Conservation (phyloP, 2,888 invertebrate species). For the Amaurobius ferox region DNA sequence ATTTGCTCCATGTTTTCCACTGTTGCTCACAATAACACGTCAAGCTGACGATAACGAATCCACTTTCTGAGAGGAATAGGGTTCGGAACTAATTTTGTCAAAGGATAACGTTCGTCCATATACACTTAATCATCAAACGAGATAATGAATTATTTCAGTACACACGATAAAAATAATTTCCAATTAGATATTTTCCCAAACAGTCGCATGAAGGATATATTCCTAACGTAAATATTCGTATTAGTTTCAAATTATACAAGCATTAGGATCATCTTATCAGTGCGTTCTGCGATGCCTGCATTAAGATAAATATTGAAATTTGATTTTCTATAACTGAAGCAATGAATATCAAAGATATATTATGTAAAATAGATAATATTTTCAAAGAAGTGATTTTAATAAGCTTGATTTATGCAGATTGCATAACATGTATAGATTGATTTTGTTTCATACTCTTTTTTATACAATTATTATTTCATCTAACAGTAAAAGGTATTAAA, state of each 20-base stretch:
- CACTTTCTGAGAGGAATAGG: not conserved
- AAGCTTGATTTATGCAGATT: too few species aligned
- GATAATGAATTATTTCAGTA: not conserved
- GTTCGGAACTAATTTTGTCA: not conserved
- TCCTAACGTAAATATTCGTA: not conserved
- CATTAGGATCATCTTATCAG: not conserved
- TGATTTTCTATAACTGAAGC: not conserved
- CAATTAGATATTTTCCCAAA: not conserved
- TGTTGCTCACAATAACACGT: not conserved
- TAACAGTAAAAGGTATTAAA: too few species aligned
- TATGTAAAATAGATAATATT: too few species aligned
- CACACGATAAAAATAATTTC: not conserved
- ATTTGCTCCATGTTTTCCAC: not conserved
- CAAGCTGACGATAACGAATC: not conserved
- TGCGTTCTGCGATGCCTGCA: not conserved
- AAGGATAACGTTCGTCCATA: not conserved
- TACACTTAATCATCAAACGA: not conserved
- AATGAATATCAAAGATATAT: too few species aligned
- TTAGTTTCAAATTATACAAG: conserved; percentile 14
- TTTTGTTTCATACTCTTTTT: too few species aligned
- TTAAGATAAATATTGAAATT: not conserved
- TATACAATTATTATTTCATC: too few species aligned
- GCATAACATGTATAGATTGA: too few species aligned
- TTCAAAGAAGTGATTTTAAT: too few species aligned
- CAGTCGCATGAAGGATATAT: not conserved